Evolutionary conservation across 2,797 vertebrate genomes (phyloP).

Genomic region (Astyanax mexicanus): DNA sequence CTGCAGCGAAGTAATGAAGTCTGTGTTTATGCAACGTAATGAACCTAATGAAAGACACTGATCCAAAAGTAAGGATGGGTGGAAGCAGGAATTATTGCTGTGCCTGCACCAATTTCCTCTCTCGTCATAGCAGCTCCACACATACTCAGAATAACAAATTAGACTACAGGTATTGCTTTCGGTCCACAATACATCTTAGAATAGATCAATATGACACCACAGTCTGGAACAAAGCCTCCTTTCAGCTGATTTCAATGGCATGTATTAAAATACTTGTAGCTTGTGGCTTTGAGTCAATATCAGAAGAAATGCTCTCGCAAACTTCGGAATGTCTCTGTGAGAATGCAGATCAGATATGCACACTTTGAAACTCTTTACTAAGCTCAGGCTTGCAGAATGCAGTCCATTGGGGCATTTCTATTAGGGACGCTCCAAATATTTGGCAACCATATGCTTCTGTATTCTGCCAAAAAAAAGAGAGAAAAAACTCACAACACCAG

Average conservation of each 20-base stretch:
- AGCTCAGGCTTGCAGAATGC: no score
- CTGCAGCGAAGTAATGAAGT: neutral
- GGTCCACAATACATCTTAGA: neutral
- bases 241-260: neutral
- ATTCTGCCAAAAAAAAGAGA: no score
- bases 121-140: constrained; percentile 2
- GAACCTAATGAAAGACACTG: constrained; percentile 36
- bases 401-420: no score
- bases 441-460: no score
- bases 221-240: neutral
- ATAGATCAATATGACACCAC: neutral
- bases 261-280: neutral
- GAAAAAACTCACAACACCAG: no score
- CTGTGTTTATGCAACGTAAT: constrained; percentile 21
- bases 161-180: neutral
- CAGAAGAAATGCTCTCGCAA: neutral
- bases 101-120: neutral
- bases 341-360: neutral
- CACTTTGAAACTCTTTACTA: neutral
- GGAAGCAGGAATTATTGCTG: neutral
- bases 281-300: neutral
- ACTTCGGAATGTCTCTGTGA: neutral
- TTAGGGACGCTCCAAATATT: no score
- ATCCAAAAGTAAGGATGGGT: constrained; percentile 5
- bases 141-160: neutral